phyloP scores from a whole-genome alignment of 2,113 vertebrate genomes.

The Monopterus albus region DNA sequence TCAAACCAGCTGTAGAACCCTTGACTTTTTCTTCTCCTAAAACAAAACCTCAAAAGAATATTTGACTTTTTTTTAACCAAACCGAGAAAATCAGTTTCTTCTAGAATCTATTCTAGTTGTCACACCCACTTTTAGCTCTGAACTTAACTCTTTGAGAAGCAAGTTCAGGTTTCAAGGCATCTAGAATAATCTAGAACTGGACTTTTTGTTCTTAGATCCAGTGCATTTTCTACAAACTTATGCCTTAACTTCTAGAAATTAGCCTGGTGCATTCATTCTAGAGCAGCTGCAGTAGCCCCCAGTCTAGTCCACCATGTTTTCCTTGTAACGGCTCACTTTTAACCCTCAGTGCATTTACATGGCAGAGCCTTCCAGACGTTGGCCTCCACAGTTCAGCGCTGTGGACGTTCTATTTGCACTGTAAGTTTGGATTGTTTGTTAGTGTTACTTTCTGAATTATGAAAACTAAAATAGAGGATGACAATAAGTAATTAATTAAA shows the following conservation, averaged over 20 bases:
- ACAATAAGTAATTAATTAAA: not conserved
- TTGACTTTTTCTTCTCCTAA: too few relatives aligned
- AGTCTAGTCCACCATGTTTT: not conserved
- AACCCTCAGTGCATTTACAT: constrained; percentile 76
- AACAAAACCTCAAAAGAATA: too few relatives aligned
- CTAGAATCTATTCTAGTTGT: too few relatives aligned
- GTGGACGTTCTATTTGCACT: constrained; percentile 27
- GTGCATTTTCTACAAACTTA: too few relatives aligned
- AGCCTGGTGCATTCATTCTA: not conserved
- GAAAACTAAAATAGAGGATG: not conserved
- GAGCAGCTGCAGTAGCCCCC: not conserved
- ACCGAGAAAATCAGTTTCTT: too few relatives aligned
- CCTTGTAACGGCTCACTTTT: constrained; percentile 3
- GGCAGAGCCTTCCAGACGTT: constrained; percentile 40
- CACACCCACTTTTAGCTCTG: too few relatives aligned
- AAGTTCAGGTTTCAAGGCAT: too few relatives aligned
- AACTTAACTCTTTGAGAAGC: too few relatives aligned
- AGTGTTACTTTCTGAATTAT: not conserved
- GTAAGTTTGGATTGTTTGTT: not conserved
- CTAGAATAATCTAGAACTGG: too few relatives aligned
- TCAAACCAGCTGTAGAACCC: too few relatives aligned
- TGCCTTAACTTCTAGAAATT: not conserved
- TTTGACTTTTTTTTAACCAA: too few relatives aligned
- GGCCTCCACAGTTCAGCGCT: not conserved
- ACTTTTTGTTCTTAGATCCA: too few relatives aligned